A percentile compares a stretch with the other conserved stretches of the same genome.
phyloP scores from a whole-genome alignment of 2,888 invertebrate genomes.

The Metalampra italica region DNA sequence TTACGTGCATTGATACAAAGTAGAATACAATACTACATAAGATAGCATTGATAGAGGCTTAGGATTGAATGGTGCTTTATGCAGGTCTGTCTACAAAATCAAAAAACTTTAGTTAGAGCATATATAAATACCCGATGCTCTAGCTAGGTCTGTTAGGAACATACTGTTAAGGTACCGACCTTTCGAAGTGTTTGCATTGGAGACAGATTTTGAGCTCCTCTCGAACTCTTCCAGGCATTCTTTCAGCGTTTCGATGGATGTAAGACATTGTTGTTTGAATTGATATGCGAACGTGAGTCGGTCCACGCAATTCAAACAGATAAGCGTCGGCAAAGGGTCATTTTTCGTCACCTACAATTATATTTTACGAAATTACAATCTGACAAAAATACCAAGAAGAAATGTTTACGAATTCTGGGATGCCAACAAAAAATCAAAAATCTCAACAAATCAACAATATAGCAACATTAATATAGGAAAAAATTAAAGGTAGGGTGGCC shows the following conservation, averaged over 20 bases:
- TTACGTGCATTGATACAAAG: too few species aligned
- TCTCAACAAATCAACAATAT: slow-evolving; percentile 58
- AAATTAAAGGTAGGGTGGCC: slow-evolving; percentile 76
- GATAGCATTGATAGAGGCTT: too few species aligned
- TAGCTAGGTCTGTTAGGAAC: too few species aligned
- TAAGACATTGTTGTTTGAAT: slow-evolving; percentile 70
- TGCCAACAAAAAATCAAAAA: slow-evolving; percentile 67
- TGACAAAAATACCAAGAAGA: slow-evolving; percentile 20
- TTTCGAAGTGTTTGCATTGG: slow-evolving; percentile 41
- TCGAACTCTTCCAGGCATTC: slow-evolving; percentile 71
- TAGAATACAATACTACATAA: too few species aligned
- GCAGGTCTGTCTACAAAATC: too few species aligned
- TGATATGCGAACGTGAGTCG: slow-evolving; percentile 68
- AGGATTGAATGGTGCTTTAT: too few species aligned
- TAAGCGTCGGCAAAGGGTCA: slow-evolving; percentile 69
- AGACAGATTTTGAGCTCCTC: slow-evolving; percentile 56
- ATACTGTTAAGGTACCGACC: too few species aligned
- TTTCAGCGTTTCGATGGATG: slow-evolving; percentile 69
- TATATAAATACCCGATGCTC: too few species aligned
- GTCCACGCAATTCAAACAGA: slow-evolving; percentile 72
- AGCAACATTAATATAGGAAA: slow-evolving; percentile 74
- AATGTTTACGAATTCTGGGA: slow-evolving; percentile 44
- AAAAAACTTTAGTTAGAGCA: too few species aligned
- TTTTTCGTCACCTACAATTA: slow-evolving; percentile 62
- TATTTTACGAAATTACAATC: slow-evolving; percentile 4